phyloP scores from a whole-genome alignment of 2,113 vertebrate genomes.

The Gnathonemus longibarbis region DNA sequence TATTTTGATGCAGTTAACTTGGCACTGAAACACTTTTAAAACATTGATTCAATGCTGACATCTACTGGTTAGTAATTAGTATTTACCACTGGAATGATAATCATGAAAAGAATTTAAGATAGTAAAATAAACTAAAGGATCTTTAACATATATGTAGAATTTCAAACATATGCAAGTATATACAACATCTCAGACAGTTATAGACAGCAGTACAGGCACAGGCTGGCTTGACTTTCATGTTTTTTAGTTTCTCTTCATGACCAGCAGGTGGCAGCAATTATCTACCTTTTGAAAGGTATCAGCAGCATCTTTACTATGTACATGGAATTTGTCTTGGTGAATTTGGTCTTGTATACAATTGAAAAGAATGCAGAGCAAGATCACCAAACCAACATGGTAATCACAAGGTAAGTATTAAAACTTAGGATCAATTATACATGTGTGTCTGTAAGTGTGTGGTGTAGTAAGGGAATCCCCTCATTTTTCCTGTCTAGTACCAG shows the following conservation, averaged over 20 bases:
- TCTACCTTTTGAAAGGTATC: neutral
- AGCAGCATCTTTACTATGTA: neutral
- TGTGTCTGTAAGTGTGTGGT: neutral
- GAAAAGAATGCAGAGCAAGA: neutral
- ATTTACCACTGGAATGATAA: neutral
- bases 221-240: neutral
- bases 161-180: neutral
- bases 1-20: neutral
- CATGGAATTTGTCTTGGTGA: neutral
- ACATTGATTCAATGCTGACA: neutral
- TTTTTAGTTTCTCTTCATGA: neutral
- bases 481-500: neutral
- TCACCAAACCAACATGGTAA: neutral
- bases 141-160: neutral
- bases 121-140: neutral
- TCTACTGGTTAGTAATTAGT: neutral
- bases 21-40: neutral
- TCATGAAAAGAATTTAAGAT: neutral
- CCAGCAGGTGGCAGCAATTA: slow-evolving; percentile 9
- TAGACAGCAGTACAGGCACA: neutral
- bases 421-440: neutral
- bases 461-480: neutral
- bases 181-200: neutral
- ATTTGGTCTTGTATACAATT: neutral
- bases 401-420: neutral